Conservation (phyloP, 2,797 vertebrate genomes). For the Chelon auratus region DNA sequence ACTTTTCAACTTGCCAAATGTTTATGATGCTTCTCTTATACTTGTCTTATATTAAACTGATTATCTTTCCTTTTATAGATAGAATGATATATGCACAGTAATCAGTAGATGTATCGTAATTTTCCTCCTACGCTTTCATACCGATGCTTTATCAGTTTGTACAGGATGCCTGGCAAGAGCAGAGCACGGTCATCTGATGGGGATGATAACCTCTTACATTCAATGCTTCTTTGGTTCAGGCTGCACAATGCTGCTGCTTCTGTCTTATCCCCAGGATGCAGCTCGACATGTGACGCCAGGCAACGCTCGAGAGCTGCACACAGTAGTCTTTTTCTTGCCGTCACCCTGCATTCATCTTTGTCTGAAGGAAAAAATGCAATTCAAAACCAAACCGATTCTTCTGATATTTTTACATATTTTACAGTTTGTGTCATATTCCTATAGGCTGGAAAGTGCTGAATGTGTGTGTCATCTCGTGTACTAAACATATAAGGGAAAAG, state of each 20-base stretch:
- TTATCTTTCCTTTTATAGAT: neutral
- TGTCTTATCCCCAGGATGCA: slow-evolving; percentile 3
- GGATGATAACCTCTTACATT: neutral
- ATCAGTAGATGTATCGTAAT: neutral
- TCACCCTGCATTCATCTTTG: neutral
- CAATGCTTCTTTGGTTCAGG: neutral
- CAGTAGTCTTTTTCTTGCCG: neutral
- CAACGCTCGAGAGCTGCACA: neutral
- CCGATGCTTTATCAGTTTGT: neutral
- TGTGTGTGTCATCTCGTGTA: no score
- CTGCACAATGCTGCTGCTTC: neutral
- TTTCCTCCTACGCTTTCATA: neutral
- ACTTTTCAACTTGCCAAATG: no score
- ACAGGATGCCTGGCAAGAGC: neutral
- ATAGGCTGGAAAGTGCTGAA: no score
- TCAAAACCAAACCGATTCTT: no score
- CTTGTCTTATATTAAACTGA: neutral
- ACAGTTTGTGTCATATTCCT: no score
- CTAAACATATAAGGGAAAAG: no score
- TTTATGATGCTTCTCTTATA: no score
- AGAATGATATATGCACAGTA: neutral
- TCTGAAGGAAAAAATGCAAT: no score
- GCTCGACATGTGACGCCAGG: slow-evolving; percentile 14
- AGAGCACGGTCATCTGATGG: neutral
- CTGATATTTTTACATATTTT: no score